These are phyloP conservation scores for Pachyramphus minor DNA, from an alignment of 2,113 vertebrate species.

Conservation along the genomic window DNA sequence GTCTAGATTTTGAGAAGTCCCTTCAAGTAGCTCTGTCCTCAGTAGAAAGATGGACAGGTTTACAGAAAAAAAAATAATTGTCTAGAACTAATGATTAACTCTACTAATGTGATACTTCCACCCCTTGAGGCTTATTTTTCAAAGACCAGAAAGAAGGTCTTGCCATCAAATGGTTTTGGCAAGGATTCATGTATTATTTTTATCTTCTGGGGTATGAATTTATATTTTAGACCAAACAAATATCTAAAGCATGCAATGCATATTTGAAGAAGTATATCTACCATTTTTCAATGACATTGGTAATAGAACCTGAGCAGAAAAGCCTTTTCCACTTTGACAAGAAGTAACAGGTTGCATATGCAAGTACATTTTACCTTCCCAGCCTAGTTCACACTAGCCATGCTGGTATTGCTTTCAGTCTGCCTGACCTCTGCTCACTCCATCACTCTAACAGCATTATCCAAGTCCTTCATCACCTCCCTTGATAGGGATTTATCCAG, in stretches of 20 bases:
- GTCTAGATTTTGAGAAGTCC: slow-evolving; percentile 42
- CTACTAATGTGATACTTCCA: not conserved
- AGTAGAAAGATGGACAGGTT: not conserved
- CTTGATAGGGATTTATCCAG: not conserved
- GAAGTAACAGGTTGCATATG: not conserved
- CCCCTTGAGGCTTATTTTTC: slow-evolving; percentile 49
- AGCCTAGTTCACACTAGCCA: not conserved
- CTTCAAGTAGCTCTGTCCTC: not conserved
- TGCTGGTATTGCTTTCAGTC: not conserved
- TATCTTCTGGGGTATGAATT: slow-evolving; percentile 41
- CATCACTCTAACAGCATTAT: not conserved
- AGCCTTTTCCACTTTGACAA: not conserved
- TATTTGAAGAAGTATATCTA: not conserved
- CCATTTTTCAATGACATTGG: not conserved
- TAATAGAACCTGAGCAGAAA: not conserved
- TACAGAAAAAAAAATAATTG: not conserved
- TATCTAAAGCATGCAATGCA: not conserved
- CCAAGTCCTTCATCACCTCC: not conserved
- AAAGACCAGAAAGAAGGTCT: slow-evolving; percentile 49
- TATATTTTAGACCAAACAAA: slow-evolving; percentile 60
- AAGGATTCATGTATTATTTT: slow-evolving; percentile 49
- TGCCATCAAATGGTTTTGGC: slow-evolving; percentile 55
- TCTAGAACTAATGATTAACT: not conserved
- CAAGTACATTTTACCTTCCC: not conserved
- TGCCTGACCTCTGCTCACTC: not conserved